These are phyloP conservation scores for Nycticorax nycticorax DNA, from an alignment of 2,113 vertebrate species.

Conservation along the genomic window DNA sequence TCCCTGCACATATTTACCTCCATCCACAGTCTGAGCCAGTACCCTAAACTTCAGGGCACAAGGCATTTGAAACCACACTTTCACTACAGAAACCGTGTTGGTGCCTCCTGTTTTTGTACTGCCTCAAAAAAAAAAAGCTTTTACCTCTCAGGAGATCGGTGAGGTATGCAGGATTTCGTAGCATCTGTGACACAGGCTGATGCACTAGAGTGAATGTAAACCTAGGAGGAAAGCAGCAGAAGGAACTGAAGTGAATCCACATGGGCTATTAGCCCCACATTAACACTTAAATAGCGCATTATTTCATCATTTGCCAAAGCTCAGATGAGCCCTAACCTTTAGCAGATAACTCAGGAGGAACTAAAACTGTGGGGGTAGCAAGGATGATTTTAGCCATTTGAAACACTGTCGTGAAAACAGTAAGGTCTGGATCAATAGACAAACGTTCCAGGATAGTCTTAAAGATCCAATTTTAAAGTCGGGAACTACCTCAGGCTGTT, in stretches of 20 bases:
- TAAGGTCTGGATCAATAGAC: neutral
- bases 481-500: neutral
- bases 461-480: neutral
- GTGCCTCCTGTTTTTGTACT: neutral
- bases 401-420: neutral
- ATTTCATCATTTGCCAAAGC: constrained; percentile 44
- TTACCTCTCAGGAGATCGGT: constrained; percentile 41
- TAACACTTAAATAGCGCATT: constrained; percentile 14
- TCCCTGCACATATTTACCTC: neutral
- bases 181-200: constrained; percentile 22
- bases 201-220: constrained; percentile 66
- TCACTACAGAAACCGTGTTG: neutral
- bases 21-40: neutral
- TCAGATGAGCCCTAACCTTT: constrained; percentile 14
- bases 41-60: neutral
- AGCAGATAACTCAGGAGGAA: neutral
- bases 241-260: constrained; percentile 45
- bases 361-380: neutral
- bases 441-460: neutral
- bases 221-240: constrained; percentile 16
- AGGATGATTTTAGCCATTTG: neutral
- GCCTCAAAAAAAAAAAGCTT: neutral
- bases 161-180: neutral
- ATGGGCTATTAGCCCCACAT: constrained; percentile 38
- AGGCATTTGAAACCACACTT: neutral